Base-by-base conservation (phyloP, 2,888 invertebrate species). In the Nomada fucata region DNA sequence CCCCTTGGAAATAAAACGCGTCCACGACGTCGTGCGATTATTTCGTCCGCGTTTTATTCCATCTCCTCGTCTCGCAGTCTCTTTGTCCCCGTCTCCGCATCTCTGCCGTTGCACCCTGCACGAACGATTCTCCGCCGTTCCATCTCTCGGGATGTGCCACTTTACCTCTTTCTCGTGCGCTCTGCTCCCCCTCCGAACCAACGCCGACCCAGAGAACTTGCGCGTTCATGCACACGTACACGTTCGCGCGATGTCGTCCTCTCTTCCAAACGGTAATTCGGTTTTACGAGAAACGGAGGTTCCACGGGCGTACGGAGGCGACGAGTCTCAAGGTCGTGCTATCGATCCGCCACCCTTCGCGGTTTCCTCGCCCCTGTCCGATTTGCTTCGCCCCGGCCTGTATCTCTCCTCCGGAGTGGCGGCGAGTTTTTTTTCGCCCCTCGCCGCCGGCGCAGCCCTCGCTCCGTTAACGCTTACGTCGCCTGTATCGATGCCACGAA, bases 311-410 rank as follows among this genome's bases (percentile, higher is more conserved):
- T 76, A 81, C 75, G 59, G 83, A 87, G 88, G 89, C 88, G 88
- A 79, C 75, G 82, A 82, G 88, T 89, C 88, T 88, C 88, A 88
- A 88, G 88, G 88, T 89, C 89, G 82, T n/a, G 61, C 71, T 84
- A 88, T 88, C 88, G 88, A 88, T 89, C 85, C 78, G 75, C 79
- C 85, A 85, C 70, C 86, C 79, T 74, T 59, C 68, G 68, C 65
- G 20, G 53, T 57, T 44, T 59, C 60, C 60, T 69, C 72, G 72
- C 74, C 74, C n/a, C 18, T 64, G 70, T 50, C 61, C 74, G 76
- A 76, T 79, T 77, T 26, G 61, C 63, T 80, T 59, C 44, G 53
- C 59, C 76, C 76, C 57, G 69, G 55, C 44, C 44, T 65, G 44
- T n/a, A 29, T 26, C 20, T 52, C 61, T 15, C 69, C 42, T 44